Conservation (phyloP, 2,113 vertebrate species). For the Poeciliopsis occidentalis region DNA sequence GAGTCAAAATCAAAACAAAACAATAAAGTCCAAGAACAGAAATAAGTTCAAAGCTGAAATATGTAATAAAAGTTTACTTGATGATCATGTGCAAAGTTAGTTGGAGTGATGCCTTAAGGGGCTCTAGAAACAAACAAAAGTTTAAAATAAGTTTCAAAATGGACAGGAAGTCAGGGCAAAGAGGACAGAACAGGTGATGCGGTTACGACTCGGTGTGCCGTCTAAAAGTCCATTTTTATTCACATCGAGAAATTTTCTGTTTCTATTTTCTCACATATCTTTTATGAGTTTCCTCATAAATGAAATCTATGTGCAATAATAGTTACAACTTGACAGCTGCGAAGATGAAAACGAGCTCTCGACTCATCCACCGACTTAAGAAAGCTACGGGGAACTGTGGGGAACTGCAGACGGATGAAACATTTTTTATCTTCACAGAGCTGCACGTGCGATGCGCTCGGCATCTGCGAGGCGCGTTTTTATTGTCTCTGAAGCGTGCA, state of each 20-base stretch:
- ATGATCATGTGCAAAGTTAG: no score
- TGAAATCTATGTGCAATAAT: slow-evolving; percentile 22
- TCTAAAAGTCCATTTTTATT: no score
- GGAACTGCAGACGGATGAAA: slow-evolving; percentile 19
- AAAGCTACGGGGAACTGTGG: slow-evolving; percentile 39
- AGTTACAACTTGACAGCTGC: neutral
- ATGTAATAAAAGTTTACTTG: no score
- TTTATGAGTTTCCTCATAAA: slow-evolving; percentile 9
- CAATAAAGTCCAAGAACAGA: no score
- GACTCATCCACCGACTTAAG: slow-evolving; percentile 9
- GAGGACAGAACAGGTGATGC: no score
- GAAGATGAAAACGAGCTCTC: slow-evolving; percentile 12
- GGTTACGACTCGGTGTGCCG: no score
- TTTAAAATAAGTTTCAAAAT: no score
- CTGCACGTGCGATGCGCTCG: neutral
- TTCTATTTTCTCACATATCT: slow-evolving; percentile 15
- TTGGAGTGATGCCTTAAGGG: no score
- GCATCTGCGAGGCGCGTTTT: slow-evolving; percentile 14
- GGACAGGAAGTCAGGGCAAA: no score
- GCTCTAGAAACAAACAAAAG: no score
- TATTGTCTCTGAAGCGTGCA: slow-evolving; percentile 3
- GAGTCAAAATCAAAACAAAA: no score
- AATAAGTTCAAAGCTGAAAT: no score
- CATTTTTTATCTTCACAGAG: neutral
- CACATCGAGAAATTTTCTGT: neutral